Evolutionary conservation across 2,888 invertebrate genomes (phyloP).

Genomic region (Acrobasis repandana): DNA sequence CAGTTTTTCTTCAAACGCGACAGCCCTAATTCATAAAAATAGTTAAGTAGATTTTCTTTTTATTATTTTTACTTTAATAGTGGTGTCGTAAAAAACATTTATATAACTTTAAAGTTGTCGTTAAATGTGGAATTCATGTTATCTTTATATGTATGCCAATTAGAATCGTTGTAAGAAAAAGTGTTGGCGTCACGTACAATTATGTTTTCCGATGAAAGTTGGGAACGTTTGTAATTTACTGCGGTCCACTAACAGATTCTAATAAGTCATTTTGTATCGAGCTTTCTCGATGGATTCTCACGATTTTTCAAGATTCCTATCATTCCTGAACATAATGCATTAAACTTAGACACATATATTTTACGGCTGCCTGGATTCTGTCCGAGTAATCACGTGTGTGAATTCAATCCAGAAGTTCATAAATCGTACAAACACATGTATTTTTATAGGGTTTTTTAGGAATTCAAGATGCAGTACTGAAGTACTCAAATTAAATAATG

Average conservation of each 20-base stretch:
- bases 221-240: background rate
- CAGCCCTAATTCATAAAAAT: too few species aligned
- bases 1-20: too few species aligned
- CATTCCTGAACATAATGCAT: background rate
- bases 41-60: too few species aligned
- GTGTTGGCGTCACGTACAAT: constrained; percentile 12
- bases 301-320: constrained; percentile 12
- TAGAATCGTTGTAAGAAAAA: constrained; percentile 10
- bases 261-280: constrained; percentile 12
- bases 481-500: too few species aligned
- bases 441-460: too few species aligned
- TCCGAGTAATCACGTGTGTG: too few species aligned
- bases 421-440: too few species aligned
- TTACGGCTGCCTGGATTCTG: background rate
- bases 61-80: background rate
- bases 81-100: background rate
- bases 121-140: background rate
- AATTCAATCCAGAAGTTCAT: too few species aligned
- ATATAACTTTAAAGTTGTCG: background rate
- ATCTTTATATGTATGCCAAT: constrained; percentile 13
- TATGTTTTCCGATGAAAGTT: constrained; percentile 9
- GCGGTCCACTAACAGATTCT: constrained; percentile 4
- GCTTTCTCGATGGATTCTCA: constrained; percentile 16
- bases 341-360: background rate
- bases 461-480: too few species aligned